A percentile compares a stretch with the other conserved stretches of the same genome.
Conservation (phyloP, 2,888 invertebrate genomes). For the Ichneumoninae sp. region DNA sequence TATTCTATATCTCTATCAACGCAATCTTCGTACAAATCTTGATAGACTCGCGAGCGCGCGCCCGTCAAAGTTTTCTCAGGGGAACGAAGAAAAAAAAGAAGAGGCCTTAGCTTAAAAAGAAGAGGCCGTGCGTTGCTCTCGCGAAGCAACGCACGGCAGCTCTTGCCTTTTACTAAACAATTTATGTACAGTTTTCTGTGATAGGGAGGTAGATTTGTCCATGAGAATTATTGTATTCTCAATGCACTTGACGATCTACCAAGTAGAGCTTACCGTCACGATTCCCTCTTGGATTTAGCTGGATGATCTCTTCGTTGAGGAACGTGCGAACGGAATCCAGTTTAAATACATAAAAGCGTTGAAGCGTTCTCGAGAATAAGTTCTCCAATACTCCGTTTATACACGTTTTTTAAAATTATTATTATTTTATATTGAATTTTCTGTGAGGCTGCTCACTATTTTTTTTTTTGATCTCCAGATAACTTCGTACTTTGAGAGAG, state of each 20-base stretch:
- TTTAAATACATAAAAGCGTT: neutral
- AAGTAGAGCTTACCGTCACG: neutral
- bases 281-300: constrained; percentile 5
- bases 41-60: constrained; percentile 51
- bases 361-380: neutral
- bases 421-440: neutral
- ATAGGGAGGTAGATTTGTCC: neutral
- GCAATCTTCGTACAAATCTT: constrained; percentile 63
- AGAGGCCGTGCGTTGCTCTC: neutral
- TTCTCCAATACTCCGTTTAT: neutral
- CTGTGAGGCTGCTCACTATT: neutral
- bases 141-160: constrained; percentile 21
- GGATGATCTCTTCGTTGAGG: neutral
- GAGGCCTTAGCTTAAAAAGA: neutral
- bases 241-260: neutral
- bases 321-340: constrained; percentile 18
- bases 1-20: constrained; percentile 55
- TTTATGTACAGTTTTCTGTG: neutral
- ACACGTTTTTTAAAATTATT: neutral
- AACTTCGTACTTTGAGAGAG: constrained; percentile 31
- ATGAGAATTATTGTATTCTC: constrained; percentile 12
- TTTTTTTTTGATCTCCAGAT: neutral
- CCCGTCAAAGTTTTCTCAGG: constrained; percentile 61
- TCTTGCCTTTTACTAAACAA: constrained; percentile 18
- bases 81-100: constrained; percentile 16